Evolutionary conservation across 2,888 invertebrate species (phyloP).

Genomic region (Drosophila sordidapex): DNA sequence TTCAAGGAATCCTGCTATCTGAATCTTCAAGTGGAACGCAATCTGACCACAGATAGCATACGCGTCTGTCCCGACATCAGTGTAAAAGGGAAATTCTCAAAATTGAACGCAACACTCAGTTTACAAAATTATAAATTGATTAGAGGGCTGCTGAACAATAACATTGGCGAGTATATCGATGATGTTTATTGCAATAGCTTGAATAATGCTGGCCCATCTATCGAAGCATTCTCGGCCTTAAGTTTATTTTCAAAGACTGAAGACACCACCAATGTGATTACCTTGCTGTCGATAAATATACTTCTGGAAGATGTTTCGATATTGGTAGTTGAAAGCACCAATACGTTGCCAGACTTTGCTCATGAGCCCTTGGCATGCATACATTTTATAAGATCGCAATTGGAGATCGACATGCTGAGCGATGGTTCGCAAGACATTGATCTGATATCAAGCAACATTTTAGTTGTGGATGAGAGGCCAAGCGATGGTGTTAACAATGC

Average conservation of each 20-base stretch:
- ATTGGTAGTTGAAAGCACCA: slow-evolving; percentile 80
- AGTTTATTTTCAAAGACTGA: slow-evolving; percentile 65
- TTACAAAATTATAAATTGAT: slow-evolving; percentile 94
- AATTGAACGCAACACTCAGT: slow-evolving; percentile 93
- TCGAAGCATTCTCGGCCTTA: slow-evolving; percentile 78
- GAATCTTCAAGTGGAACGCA: slow-evolving; percentile 92
- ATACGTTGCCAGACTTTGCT: slow-evolving; percentile 36
- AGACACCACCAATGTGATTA: slow-evolving; percentile 88
- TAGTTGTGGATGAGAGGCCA: slow-evolving; percentile 82
- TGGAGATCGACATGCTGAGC: slow-evolving; percentile 94
- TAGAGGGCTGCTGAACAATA: slow-evolving; percentile 93
- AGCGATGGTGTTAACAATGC: slow-evolving; percentile 41
- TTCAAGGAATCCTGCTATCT: slow-evolving; percentile 93
- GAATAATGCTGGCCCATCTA: slow-evolving; percentile 76
- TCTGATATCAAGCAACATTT: slow-evolving; percentile 92
- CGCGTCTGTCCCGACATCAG: slow-evolving; percentile 91
- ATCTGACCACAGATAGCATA: slow-evolving; percentile 88
- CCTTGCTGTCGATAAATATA: slow-evolving; percentile 91
- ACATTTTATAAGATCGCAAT: slow-evolving; percentile 95
- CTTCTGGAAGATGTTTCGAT: slow-evolving; percentile 95
- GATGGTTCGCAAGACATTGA: slow-evolving; percentile 96
- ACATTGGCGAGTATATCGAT: slow-evolving; percentile 94
- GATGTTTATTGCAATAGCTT: slow-evolving; percentile 86
- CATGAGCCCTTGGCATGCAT: slow-evolving; percentile 90
- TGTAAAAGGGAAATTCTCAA: slow-evolving; percentile 93